Conservation (phyloP, 2,888 invertebrate genomes). For the Belgica antarctica region DNA sequence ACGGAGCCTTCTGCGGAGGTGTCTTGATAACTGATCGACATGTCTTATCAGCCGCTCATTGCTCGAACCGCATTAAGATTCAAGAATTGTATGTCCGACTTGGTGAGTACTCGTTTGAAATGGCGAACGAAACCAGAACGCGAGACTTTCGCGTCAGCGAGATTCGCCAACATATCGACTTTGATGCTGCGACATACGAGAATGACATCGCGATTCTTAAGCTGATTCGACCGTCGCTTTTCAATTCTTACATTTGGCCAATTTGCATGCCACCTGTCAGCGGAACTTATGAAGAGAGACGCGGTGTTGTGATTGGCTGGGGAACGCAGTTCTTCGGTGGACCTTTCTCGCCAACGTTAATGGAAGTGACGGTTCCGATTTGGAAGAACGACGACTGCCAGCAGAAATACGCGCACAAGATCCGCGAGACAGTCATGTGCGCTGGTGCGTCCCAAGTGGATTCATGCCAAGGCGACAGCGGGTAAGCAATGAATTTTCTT, state of each 20-base stretch:
- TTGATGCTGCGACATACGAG: slow-evolving; percentile 65
- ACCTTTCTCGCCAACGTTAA: slow-evolving; percentile 64
- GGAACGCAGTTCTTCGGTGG: slow-evolving; percentile 72
- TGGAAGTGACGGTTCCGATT: slow-evolving; percentile 76
- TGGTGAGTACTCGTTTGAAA: slow-evolving; percentile 77
- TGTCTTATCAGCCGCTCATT: slow-evolving; percentile 61
- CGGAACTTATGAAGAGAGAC: slow-evolving; percentile 61
- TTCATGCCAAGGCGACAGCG: slow-evolving; percentile 66
- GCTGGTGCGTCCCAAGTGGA: slow-evolving; percentile 81
- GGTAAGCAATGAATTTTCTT: slow-evolving; percentile 45
- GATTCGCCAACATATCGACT: slow-evolving; percentile 67
- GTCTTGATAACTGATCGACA: slow-evolving; percentile 75
- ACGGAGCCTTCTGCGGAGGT: slow-evolving; percentile 75
- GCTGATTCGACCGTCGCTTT: slow-evolving; percentile 64
- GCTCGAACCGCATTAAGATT: slow-evolving; percentile 58
- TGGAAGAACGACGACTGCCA: slow-evolving; percentile 70
- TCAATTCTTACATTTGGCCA: slow-evolving; percentile 79
- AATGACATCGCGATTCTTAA: slow-evolving; percentile 77
- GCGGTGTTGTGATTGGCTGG: slow-evolving; percentile 73
- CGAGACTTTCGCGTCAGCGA: slow-evolving; percentile 67
- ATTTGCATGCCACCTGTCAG: slow-evolving; percentile 74
- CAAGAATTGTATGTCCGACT: slow-evolving; percentile 67
- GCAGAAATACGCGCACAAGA: slow-evolving; percentile 62
- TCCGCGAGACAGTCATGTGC: slow-evolving; percentile 70
- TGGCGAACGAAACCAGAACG: slow-evolving; percentile 66